A percentile compares a stretch with the other conserved stretches of the same genome.
Conservation (phyloP, 2,113 vertebrate species). For the Aepyceros melampus region DNA sequence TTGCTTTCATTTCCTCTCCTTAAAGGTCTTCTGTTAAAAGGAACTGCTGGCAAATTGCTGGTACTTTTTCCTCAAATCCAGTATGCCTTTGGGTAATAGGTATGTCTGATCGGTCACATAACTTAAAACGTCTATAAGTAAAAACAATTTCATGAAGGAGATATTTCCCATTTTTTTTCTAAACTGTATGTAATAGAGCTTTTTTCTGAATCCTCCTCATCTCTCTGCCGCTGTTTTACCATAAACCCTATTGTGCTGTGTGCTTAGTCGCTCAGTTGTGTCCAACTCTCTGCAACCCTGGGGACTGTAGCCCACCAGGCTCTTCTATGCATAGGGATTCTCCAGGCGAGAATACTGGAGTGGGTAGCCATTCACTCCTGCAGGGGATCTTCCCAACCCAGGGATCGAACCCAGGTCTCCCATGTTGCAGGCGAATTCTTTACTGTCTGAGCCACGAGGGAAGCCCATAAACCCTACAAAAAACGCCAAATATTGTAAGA, state of each 20-base stretch:
- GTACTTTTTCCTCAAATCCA: not conserved
- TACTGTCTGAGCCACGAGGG: not conserved
- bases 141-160: not conserved
- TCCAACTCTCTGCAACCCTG: not conserved
- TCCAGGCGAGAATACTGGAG: not conserved
- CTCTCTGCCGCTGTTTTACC: not conserved
- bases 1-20: constrained; percentile 42
- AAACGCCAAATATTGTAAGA: not conserved
- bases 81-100: not conserved
- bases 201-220: not conserved
- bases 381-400: not conserved
- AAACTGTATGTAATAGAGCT: not conserved
- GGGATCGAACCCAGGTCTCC: not conserved
- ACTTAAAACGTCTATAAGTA: not conserved
- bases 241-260: not conserved
- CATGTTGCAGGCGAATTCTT: not conserved
- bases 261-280: not conserved
- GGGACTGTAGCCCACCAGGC: not conserved
- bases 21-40: constrained; percentile 31
- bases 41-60: not conserved
- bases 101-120: not conserved
- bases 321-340: not conserved
- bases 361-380: not conserved
- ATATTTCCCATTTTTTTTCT: not conserved
- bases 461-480: not conserved